Evolutionary conservation across 64 coral and sea anemone species (phyloP), one percentile per base, ranked within the genome.

Genomic region (Montipora efflorescens): DNA sequence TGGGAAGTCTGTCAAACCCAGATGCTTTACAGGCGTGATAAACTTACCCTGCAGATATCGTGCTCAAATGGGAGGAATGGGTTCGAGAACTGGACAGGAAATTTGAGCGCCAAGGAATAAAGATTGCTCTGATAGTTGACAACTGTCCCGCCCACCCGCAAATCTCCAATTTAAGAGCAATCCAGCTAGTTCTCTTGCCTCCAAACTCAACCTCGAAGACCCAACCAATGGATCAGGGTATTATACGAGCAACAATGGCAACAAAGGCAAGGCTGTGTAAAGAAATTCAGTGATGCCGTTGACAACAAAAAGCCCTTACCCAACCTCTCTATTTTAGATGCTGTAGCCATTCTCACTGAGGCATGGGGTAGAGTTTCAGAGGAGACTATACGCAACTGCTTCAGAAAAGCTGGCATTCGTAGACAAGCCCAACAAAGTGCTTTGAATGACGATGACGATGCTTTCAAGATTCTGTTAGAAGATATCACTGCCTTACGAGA

Each of bases 171-270:
- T 69, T 91, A 59, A 83, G 52, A 59, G 90, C 90, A 55, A 91
- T 91, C 62, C 36, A 83, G 75, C 69, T 91, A 75, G 80, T 91
- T 59, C 83, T 91, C 61, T 83, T 91, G 67, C 90, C 90, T 43
- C 78, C 79, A 45, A 91, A 91, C 79, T 79, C 28, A 49, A 92
- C 90, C 67, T 83, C 77, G 36, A 92, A 92, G 72, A 92, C 90
- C 78, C 67, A 92, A 76, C 79, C 78, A 43, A 92, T 92, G 90
- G 90, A 92, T 48, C 90, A 92, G 57, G 90, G 79, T 76, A 51
- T 84, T 69, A 83, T 91, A 83, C 78, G 50, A 80, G 90, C 90
- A 83, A 28, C 28, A 28, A 28, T 1, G 28, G 28, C 28, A 21
- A 0, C 0, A 73, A 0, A 21, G 21, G 28, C 28, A 28, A 28